A percentile compares a stretch with the other conserved stretches of the same genome.
Conservation (phyloP, 2,888 invertebrate species). For the Rhamnusium bicolor region DNA sequence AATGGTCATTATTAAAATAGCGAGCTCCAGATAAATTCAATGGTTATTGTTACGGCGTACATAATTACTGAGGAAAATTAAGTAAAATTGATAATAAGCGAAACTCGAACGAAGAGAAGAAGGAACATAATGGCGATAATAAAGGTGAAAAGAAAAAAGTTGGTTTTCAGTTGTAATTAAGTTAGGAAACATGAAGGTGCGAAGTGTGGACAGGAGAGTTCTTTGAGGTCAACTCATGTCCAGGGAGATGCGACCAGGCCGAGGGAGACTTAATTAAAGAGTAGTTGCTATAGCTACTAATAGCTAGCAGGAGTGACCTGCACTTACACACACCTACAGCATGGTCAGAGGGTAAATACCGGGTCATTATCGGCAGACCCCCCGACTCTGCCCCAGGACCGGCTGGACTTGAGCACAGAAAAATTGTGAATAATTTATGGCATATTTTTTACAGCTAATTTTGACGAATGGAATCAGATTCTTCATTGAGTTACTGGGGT, state of each 20-base stretch:
- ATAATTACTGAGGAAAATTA: constrained; percentile 62
- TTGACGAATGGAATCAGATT: too few species aligned
- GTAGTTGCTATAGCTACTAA: constrained; percentile 66
- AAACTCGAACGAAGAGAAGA: constrained; percentile 58
- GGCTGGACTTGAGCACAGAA: constrained; percentile 1
- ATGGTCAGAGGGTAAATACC: constrained; percentile 59
- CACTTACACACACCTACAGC: constrained; percentile 48
- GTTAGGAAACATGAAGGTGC: constrained; percentile 60
- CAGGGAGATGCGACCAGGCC: constrained; percentile 55
- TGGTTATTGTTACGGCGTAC: constrained; percentile 64
- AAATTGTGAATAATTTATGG: neutral
- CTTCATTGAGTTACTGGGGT: too few species aligned
- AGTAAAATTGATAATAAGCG: constrained; percentile 64
- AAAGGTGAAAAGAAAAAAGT: constrained; percentile 59
- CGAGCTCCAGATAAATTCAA: constrained; percentile 62
- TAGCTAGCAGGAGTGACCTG: constrained; percentile 62
- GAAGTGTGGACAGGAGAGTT: constrained; percentile 57
- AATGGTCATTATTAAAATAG: constrained; percentile 65
- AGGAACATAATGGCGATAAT: constrained; percentile 64
- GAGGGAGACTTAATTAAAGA: constrained; percentile 64
- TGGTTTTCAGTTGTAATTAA: constrained; percentile 55
- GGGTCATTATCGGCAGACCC: constrained; percentile 45
- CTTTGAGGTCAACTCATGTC: constrained; percentile 63
- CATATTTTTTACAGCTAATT: neutral
- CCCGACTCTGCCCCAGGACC: constrained; percentile 1